Conservation (phyloP, 1,140 invertebrate genomes). For the Drosophila miranda region DNA sequence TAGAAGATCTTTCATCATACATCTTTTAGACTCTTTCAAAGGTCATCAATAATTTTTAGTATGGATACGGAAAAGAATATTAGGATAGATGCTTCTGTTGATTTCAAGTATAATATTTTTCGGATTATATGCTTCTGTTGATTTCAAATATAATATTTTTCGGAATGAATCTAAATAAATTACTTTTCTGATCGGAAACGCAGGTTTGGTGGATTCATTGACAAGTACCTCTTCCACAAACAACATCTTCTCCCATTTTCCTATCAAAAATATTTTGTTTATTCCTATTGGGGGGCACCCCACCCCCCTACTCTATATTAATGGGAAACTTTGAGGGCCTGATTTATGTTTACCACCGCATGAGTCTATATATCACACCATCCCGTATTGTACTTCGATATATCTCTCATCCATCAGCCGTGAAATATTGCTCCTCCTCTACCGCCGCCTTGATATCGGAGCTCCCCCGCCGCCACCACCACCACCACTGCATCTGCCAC, state of each 20-base stretch:
- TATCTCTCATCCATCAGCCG: conserved; percentile 70
- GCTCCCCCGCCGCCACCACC: conserved; percentile 34
- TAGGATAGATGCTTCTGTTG: no score
- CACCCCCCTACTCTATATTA: conserved; percentile 1
- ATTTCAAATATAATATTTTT: no score
- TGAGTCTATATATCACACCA: conserved; percentile 71
- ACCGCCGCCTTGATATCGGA: conserved; percentile 43
- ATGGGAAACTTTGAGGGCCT: conserved; percentile 30
- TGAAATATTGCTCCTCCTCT: conserved; percentile 66
- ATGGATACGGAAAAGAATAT: no score
- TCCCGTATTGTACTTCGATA: conserved; percentile 46
- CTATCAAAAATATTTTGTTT: conserved; percentile 28
- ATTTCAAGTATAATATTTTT: no score
- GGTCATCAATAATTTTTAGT: no score
- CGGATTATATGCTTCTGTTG: no score
- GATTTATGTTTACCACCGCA: conserved; percentile 67
- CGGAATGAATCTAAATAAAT: no score
- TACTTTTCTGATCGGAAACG: no score
- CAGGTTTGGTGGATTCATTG: no score
- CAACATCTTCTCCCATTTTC: conserved; percentile 6
- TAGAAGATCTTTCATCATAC: no score
- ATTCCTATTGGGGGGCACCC: conserved; percentile 8
- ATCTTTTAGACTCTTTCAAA: no score
- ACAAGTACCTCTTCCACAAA: no score
- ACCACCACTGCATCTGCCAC: conserved; percentile 35